These are phyloP conservation scores for Oplegnathus fasciatus DNA, from an alignment of 2,113 vertebrate genomes.

Conservation along the genomic window DNA sequence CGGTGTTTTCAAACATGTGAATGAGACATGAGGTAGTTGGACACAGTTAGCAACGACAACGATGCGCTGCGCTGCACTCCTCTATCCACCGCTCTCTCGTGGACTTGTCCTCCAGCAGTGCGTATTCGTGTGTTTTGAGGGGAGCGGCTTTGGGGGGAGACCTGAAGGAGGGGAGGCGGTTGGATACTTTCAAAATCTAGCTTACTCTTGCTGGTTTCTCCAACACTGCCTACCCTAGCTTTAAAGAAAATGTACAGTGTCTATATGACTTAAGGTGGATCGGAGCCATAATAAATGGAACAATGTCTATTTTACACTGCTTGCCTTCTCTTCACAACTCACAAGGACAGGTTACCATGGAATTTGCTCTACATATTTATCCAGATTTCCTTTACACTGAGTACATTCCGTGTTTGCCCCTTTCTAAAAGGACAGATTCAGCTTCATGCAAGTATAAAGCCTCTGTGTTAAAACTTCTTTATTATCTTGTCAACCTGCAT, in stretches of 20 bases:
- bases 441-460: background rate
- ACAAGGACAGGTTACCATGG: background rate
- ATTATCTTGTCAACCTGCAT: constrained; percentile 6
- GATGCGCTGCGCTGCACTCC: too few species aligned
- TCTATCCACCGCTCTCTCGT: too few species aligned
- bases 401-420: background rate
- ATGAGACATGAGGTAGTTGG: too few species aligned
- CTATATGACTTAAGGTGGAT: background rate
- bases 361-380: background rate
- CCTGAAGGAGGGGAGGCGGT: too few species aligned
- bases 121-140: too few species aligned
- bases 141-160: too few species aligned
- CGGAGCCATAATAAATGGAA: background rate
- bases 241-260: background rate
- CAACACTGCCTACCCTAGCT: too few species aligned
- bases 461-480: background rate
- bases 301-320: background rate
- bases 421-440: background rate
- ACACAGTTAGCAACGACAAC: too few species aligned
- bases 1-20: too few species aligned
- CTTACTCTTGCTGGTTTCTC: too few species aligned
- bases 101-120: too few species aligned
- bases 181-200: too few species aligned
- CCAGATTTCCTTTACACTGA: background rate
- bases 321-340: background rate